Conservation (phyloP, 2,888 invertebrate species). For the Auanema sp. region DNA sequence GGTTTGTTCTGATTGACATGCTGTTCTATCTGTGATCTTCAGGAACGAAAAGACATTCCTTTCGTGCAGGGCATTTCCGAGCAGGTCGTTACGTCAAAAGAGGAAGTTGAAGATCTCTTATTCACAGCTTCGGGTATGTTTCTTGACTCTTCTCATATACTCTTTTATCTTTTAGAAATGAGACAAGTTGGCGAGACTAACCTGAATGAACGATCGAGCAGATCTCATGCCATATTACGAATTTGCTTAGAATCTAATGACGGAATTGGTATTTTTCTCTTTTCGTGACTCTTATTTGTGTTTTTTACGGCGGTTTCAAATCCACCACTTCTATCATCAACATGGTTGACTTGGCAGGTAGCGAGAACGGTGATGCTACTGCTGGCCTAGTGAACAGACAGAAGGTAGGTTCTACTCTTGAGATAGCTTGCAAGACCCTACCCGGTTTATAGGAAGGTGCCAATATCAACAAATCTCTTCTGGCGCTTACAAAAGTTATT, state of each 20-base stretch:
- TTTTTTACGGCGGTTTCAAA: constrained; percentile 11
- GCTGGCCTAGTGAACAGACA: constrained; percentile 3
- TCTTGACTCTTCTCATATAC: not conserved
- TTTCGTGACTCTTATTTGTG: not conserved
- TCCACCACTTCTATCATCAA: constrained; percentile 12
- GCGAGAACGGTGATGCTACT: constrained; percentile 13
- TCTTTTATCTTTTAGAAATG: constrained; percentile 5
- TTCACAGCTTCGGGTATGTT: not conserved
- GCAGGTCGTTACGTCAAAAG: not conserved
- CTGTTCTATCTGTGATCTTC: not conserved
- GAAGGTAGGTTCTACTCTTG: constrained; percentile 6
- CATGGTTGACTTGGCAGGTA: constrained; percentile 22
- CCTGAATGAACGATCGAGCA: constrained; percentile 16
- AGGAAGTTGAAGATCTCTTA: constrained; percentile 1
- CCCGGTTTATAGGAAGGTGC: constrained; percentile 16
- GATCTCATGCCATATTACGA: constrained; percentile 20
- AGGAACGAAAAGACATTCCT: constrained; percentile 10
- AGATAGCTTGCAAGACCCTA: no score
- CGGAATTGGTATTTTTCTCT: not conserved
- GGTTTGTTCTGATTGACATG: not conserved
- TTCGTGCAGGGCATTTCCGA: constrained; percentile 8
- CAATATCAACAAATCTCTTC: constrained; percentile 19
- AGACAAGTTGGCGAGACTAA: constrained; percentile 12
- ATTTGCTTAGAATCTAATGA: constrained; percentile 14
- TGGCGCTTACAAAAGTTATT: constrained; percentile 18